These are phyloP conservation scores for Gadopsis marmoratus DNA, from an alignment of 2,797 vertebrate genomes.

Conservation along the genomic window DNA sequence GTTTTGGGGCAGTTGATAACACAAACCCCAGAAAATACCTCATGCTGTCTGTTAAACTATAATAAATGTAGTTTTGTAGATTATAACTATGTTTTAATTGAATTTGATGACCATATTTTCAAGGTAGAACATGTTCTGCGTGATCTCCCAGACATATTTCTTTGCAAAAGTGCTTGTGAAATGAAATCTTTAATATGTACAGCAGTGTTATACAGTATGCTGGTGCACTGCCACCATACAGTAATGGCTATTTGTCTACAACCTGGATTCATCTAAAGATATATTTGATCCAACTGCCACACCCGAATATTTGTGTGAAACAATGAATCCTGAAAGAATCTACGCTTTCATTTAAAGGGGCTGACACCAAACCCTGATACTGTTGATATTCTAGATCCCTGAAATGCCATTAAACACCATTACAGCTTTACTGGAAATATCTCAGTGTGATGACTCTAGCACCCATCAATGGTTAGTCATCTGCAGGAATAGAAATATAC, in stretches of 20 bases:
- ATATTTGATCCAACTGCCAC: not conserved
- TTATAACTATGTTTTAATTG: not conserved
- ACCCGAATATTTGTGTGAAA: not conserved
- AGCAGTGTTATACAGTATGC: not conserved
- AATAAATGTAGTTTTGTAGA: not conserved
- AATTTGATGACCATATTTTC: not conserved
- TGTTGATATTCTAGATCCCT: not conserved
- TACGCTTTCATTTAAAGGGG: not conserved
- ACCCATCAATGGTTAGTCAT: not conserved
- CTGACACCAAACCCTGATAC: conserved; percentile 1
- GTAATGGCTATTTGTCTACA: too few relatives aligned
- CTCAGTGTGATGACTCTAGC: not conserved
- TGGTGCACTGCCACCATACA: not conserved
- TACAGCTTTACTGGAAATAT: not conserved
- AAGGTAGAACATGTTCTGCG: not conserved
- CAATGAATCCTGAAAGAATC: not conserved
- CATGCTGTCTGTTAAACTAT: not conserved
- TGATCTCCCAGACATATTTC: not conserved
- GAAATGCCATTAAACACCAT: not conserved
- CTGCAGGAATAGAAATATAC: not conserved
- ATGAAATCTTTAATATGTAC: not conserved
- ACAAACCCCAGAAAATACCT: not conserved
- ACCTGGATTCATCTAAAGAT: not conserved
- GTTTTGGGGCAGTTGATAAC: not conserved
- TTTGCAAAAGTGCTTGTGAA: not conserved